Conservation (phyloP, 2,797 vertebrate species). For the Sparidentex hasta region DNA sequence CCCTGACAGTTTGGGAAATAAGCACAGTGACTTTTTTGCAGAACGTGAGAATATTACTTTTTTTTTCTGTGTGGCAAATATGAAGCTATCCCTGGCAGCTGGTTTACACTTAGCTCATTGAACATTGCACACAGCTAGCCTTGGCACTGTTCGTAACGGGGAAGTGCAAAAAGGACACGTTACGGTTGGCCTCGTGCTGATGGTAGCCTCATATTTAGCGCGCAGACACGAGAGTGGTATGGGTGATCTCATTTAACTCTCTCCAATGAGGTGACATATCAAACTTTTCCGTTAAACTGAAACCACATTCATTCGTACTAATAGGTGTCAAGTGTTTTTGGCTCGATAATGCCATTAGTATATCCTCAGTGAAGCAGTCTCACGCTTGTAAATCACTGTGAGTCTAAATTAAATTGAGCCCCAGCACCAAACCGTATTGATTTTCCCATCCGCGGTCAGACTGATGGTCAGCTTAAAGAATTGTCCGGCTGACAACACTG, state of each 20-base stretch:
- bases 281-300: not conserved
- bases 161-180: no score
- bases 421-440: conserved; percentile 36
- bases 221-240: not conserved
- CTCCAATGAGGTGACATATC: not conserved
- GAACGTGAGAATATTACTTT: not conserved
- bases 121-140: not conserved
- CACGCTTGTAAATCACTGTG: not conserved
- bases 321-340: not conserved
- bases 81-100: conserved; percentile 1
- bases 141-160: not conserved
- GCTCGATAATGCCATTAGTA: not conserved
- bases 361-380: not conserved
- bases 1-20: conserved; percentile 3
- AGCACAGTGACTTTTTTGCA: not conserved
- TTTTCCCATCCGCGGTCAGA: conserved; percentile 32
- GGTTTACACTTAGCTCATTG: not conserved
- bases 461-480: conserved; percentile 33
- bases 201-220: no score
- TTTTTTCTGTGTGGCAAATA: not conserved
- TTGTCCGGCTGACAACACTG: conserved; percentile 20
- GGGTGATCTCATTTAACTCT: not conserved
- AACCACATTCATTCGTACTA: not conserved
- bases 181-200: no score
- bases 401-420: conserved; percentile 37